A percentile compares a stretch with the other conserved stretches of the same genome.
Evolutionary conservation across 1,140 invertebrate genomes (phyloP).

Genomic region (Marisa cornuarietis): DNA sequence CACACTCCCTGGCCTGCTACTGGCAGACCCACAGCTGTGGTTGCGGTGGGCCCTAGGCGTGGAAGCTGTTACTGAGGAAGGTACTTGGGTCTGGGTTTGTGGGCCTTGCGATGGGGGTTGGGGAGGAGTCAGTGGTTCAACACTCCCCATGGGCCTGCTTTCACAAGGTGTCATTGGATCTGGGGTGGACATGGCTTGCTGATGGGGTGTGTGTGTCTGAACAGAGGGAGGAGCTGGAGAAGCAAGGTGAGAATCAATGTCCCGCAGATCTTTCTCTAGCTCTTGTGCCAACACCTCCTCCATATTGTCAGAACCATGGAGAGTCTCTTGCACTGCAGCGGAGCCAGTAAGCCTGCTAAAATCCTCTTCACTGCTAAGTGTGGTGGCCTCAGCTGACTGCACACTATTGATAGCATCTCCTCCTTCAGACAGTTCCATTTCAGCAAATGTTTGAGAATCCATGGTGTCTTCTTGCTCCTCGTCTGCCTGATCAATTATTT

Average conservation of each 20-base stretch:
- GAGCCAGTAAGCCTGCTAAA: slow-evolving; percentile 22
- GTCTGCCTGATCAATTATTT: background rate
- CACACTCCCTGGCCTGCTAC: slow-evolving; percentile 42
- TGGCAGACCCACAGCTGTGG: slow-evolving; percentile 30
- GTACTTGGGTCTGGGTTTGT: slow-evolving; percentile 7
- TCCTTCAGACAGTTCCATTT: slow-evolving; percentile 16
- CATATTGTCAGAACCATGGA: slow-evolving; percentile 32
- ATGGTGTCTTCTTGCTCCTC: slow-evolving; percentile 15
- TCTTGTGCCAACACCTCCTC: slow-evolving; percentile 45
- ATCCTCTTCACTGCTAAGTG: background rate
- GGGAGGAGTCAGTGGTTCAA: slow-evolving; percentile 28
- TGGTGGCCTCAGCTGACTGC: background rate
- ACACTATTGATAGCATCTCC: background rate
- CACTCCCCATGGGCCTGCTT: slow-evolving; percentile 27
- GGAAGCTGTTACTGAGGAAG: slow-evolving; percentile 9
- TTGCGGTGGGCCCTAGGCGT: slow-evolving; percentile 13
- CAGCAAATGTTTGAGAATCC: slow-evolving; percentile 16
- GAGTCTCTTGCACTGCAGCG: slow-evolving; percentile 30
- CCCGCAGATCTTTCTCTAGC: slow-evolving; percentile 48
- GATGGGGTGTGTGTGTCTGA: slow-evolving; percentile 14
- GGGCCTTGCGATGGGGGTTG: slow-evolving; percentile 7
- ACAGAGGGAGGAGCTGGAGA: background rate
- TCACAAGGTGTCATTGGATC: slow-evolving; percentile 34
- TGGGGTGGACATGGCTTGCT: slow-evolving; percentile 17
- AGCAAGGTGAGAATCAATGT: slow-evolving; percentile 33